Evolutionary conservation across 2,113 vertebrate species (phyloP).

Genomic region (Aspiorhynchus laticeps): DNA sequence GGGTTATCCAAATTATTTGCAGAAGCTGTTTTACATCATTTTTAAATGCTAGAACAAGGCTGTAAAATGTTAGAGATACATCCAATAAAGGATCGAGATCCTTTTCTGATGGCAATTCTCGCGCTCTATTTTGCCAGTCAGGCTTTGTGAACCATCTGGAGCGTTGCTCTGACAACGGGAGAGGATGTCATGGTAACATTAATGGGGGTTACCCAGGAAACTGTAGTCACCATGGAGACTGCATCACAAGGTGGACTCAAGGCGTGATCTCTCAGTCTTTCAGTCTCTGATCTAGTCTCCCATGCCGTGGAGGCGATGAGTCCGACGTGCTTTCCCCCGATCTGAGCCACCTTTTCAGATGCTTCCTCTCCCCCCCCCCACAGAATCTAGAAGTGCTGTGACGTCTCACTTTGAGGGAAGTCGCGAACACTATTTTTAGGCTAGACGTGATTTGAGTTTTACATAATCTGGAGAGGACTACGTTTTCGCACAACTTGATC

Average conservation of each 20-base stretch:
- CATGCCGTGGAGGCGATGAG: conserved; percentile 43
- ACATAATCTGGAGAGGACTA: conserved; percentile 34
- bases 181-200: conserved; percentile 88
- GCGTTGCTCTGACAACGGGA: conserved; percentile 79
- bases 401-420: conserved; percentile 27
- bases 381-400: not conserved
- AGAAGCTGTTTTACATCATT: not conserved
- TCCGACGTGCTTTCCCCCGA: conserved; percentile 32
- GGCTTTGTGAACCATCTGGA: conserved; percentile 80
- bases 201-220: conserved; percentile 94
- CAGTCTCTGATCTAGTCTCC: conserved; percentile 58
- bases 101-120: conserved; percentile 40
- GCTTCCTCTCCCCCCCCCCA: not conserved
- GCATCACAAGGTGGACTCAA: conserved; percentile 85
- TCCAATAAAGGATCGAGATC: not conserved
- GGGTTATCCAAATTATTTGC: not conserved
- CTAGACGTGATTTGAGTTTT: conserved; percentile 11
- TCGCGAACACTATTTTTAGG: not conserved
- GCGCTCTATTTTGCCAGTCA: conserved; percentile 58
- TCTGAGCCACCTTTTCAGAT: not conserved
- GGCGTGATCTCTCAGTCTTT: conserved; percentile 66
- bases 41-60: not conserved
- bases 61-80: not conserved
- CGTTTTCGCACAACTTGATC: conserved; percentile 12
- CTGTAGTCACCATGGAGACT: conserved; percentile 91